Base-by-base conservation (phyloP, 2,888 invertebrate genomes). In the Drosophila tripunctata region DNA sequence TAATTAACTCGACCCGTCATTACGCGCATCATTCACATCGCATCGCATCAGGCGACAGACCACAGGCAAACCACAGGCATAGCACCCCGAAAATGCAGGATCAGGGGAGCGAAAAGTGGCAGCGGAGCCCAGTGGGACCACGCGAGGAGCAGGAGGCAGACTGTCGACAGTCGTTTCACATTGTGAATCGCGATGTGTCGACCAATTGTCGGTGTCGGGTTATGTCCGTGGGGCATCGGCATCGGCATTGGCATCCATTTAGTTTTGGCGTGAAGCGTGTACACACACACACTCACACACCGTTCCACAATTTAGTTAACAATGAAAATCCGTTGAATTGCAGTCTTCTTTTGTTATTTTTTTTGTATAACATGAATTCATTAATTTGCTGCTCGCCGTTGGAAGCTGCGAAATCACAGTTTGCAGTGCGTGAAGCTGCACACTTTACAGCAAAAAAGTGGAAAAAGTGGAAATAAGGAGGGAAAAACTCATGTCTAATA, bases 1-100 rank as follows among this genome's bases (percentile, higher is more conserved):
- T 83, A 83, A 83, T 83, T 86, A 86, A 83, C 86, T 83, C 86
- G 81, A 81, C 77, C 83, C 86, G 84, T 83, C 83, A 83, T 82
- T 85, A 83, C 82, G 86, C 83, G 84, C 83, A 83, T 83, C 84
- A 81, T 78, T 86, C 84, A 71, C 78, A 83, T 83, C 68, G 86
- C 84, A 52, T 63, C 74, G 78, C 80, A 86, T 80, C 86, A 78
- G 71, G 79, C 78, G 74, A 78, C 78, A 83, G 86, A 83, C 83
- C 83, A 83, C 83, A 83, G 81, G 86, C 80, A 62, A 60, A 68
- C 68, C 75, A 36, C 71, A 70, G 24, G 33, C 10, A 31, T 51
- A 36, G 43, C 50, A 4, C 43, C 41, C 43, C 15, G 15, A 27
- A 43, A 14, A 43, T 0, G 14, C 24, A 14, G 24, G 10, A 17